These are phyloP conservation scores for Ranitomeya imitator DNA, from an alignment of 2,113 vertebrate species.

Conservation along the genomic window DNA sequence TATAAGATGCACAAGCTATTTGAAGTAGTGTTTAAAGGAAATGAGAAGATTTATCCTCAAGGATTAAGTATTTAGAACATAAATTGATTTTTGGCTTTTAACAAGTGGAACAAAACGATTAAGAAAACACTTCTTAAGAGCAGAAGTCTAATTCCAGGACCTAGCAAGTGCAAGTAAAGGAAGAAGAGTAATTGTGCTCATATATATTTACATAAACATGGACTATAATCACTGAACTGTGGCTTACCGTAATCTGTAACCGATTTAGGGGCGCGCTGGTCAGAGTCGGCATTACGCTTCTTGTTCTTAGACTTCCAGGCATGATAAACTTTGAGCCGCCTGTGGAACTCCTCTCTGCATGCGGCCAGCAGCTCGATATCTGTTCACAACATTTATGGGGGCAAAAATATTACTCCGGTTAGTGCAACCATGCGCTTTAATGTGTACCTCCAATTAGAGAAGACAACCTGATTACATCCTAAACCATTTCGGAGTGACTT, in stretches of 20 bases:
- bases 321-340: slow-evolving; percentile 95
- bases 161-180: neutral
- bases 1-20: neutral
- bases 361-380: slow-evolving; percentile 95
- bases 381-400: slow-evolving; percentile 61
- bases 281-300: slow-evolving; percentile 88
- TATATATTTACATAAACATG: neutral
- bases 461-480: too few relatives aligned
- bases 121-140: slow-evolving; percentile 12
- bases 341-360: slow-evolving; percentile 97
- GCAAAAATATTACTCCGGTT: neutral
- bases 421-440: neutral
- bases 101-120: slow-evolving; percentile 21
- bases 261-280: slow-evolving; percentile 90
- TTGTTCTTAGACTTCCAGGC: slow-evolving; percentile 99
- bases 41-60: slow-evolving; percentile 30
- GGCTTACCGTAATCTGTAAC: slow-evolving; percentile 92
- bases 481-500: neutral
- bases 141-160: neutral
- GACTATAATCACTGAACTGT: neutral
- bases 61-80: slow-evolving; percentile 20
- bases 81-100: slow-evolving; percentile 18
- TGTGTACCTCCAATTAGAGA: neutral
- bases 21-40: slow-evolving; percentile 10
- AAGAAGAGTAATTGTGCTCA: neutral